phyloP scores from a whole-genome alignment of 35 echinoderm and acorn worm genomes.

The Holothuria glaberrima region DNA sequence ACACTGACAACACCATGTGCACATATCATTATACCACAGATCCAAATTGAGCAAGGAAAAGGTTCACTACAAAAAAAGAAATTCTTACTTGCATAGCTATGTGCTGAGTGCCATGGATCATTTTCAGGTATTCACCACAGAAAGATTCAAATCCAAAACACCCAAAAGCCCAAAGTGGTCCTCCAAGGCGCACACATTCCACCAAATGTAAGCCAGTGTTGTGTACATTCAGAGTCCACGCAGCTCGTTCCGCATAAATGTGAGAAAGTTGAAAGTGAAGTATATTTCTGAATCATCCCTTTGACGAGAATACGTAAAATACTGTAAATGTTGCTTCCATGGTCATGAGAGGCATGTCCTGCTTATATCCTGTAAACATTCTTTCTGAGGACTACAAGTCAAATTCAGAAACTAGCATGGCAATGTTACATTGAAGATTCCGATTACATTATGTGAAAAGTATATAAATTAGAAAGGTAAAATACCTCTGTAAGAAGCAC shows the following conservation, averaged over 20 bases:
- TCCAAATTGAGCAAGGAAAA: not conserved
- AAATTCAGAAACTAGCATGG: not conserved
- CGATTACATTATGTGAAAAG: not conserved
- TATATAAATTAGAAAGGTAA: slow-evolving; percentile 9
- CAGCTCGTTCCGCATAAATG: slow-evolving; percentile 7
- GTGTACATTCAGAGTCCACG: slow-evolving; percentile 32
- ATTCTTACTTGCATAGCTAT: slow-evolving; percentile 26
- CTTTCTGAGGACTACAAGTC: not conserved
- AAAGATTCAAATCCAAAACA: slow-evolving; percentile 50
- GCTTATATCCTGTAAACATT: not conserved
- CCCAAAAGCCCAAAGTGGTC: slow-evolving; percentile 25
- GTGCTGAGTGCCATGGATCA: slow-evolving; percentile 39
- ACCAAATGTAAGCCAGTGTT: slow-evolving; percentile 18
- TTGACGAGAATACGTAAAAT: not conserved
- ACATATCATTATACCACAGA: not conserved
- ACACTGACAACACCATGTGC: not conserved
- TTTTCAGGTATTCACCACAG: slow-evolving; percentile 45
- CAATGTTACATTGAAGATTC: not conserved
- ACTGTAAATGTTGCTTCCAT: not conserved
- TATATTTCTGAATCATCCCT: not conserved
- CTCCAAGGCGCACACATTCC: not conserved
- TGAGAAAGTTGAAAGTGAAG: not conserved
- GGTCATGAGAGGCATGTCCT: not conserved
- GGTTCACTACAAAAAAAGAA: too few species aligned
- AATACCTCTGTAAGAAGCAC: too few species aligned